Base-by-base conservation (phyloP, 2,797 vertebrate species). In the Enteromius treurensis region DNA sequence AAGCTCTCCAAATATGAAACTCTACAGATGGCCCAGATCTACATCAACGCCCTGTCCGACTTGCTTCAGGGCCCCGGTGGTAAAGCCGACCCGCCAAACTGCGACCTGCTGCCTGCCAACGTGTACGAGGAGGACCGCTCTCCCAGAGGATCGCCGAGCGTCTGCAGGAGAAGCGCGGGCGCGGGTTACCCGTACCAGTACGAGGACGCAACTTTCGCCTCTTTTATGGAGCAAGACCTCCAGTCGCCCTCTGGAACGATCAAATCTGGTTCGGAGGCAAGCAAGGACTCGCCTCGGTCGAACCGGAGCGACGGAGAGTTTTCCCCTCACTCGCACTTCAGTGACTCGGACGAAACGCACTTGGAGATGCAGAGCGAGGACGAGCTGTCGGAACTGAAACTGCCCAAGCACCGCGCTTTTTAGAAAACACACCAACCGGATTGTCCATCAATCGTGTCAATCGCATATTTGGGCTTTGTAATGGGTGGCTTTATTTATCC, bases 1-100 rank as follows among this genome's bases (percentile, higher is more conserved):
- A 99, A 99, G 90, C 96, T 99, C 69, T 99, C 97, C 90, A 99
- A 99, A 85, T 99, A 99, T 62, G 97, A 99, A 90, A 99, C 98
- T 23, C 90, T 99, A 73, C 97, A 99, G 92, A 98, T 99, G 97
- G 97, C 97, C 13, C 97, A 98, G 91, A 99, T 98, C 91, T 99
- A 99, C 94, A 99, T 99, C 91, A 98, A 95, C 86, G 98, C 97
- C 4, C 91, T 99, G 87, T 96, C 97, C 0, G 98, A 99, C 64
- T 94, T 99, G 82, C 95, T 99, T 47, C 90, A 97, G 79, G 93
- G 92, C 55, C 71, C 95, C 86, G 55, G 89, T 51, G 81, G 84
- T 55, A 88, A 86, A 82, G 87, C 73, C 83, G 90, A 85, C 83
- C 86, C 92, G 87, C 92, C 91, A 89, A 93, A 93, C 83, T 87